These are phyloP conservation scores for Bujurquina vittata DNA, from an alignment of 2,113 vertebrate species.

Conservation along the genomic window DNA sequence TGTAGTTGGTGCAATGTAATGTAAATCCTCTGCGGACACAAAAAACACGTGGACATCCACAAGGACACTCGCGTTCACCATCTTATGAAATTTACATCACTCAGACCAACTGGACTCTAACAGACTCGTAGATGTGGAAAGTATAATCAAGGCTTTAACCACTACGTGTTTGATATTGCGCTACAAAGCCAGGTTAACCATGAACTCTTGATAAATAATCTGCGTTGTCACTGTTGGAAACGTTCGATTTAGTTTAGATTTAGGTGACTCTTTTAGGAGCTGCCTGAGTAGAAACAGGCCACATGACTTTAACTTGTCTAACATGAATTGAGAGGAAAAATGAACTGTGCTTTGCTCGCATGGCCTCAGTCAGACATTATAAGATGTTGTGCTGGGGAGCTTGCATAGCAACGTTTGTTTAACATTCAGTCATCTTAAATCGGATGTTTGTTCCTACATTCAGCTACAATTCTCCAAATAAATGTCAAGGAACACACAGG, in stretches of 20 bases:
- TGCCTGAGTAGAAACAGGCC: not conserved
- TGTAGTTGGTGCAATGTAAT: not conserved
- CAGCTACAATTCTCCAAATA: not conserved
- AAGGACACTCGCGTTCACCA: not conserved
- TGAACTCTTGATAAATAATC: not conserved
- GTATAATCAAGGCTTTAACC: not conserved
- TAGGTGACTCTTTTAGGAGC: not conserved
- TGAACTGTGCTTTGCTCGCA: not conserved
- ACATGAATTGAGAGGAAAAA: not conserved
- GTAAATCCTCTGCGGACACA: not conserved
- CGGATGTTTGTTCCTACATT: not conserved
- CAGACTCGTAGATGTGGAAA: not conserved
- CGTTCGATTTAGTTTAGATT: not conserved
- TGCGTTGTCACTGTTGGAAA: not conserved
- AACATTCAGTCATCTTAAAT: not conserved
- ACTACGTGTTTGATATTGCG: not conserved
- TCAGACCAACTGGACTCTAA: not conserved
- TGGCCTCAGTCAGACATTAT: not conserved
- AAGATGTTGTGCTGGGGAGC: not conserved
- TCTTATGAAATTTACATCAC: not conserved
- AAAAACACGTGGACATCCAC: not conserved
- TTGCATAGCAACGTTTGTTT: not conserved
- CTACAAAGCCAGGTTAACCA: not conserved
- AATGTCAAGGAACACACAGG: not conserved
- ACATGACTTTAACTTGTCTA: not conserved